Evolutionary conservation across 1,140 invertebrate species (phyloP).

Genomic region (Brachionus koreanus): DNA sequence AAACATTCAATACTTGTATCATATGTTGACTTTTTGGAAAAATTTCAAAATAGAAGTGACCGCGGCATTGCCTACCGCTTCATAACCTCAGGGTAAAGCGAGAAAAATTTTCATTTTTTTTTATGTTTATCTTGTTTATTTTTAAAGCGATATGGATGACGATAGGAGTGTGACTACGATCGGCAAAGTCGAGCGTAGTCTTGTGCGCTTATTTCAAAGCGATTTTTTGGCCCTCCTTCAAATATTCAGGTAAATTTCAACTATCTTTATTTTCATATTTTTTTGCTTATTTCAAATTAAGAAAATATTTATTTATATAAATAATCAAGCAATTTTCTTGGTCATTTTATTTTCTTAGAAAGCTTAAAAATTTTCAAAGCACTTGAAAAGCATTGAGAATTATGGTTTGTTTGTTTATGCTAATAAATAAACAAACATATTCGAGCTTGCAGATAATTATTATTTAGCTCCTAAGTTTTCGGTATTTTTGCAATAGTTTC

Average conservation of each 20-base stretch:
- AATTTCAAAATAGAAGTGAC: constrained; percentile 57
- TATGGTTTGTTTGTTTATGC: too few species aligned
- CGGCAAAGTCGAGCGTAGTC: constrained; percentile 50
- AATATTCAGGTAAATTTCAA: constrained; percentile 55
- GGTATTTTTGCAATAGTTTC: too few species aligned
- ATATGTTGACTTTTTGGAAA: constrained; percentile 53
- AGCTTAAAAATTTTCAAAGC: too few species aligned
- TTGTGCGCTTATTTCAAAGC: constrained; percentile 57
- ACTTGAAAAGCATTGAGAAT: too few species aligned
- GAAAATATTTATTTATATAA: not conserved
- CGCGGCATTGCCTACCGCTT: constrained; percentile 55
- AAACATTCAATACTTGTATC: constrained; percentile 52
- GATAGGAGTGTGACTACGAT: constrained; percentile 14
- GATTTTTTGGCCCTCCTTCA: constrained; percentile 58
- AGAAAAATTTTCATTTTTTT: not conserved
- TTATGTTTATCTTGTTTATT: constrained; percentile 47
- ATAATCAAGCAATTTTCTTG: too few species aligned
- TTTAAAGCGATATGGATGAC: constrained; percentile 23
- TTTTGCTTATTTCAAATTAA: not conserved
- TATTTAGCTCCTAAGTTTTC: too few species aligned
- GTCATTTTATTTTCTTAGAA: too few species aligned
- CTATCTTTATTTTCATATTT: not conserved
- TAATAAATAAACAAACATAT: too few species aligned
- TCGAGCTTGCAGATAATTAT: too few species aligned
- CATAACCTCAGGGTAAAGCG: constrained; percentile 47